A percentile compares a stretch with the other conserved stretches of the same genome.
phyloP scores from a whole-genome alignment of 2,113 vertebrate genomes.

The Phyllopteryx taeniolatus region DNA sequence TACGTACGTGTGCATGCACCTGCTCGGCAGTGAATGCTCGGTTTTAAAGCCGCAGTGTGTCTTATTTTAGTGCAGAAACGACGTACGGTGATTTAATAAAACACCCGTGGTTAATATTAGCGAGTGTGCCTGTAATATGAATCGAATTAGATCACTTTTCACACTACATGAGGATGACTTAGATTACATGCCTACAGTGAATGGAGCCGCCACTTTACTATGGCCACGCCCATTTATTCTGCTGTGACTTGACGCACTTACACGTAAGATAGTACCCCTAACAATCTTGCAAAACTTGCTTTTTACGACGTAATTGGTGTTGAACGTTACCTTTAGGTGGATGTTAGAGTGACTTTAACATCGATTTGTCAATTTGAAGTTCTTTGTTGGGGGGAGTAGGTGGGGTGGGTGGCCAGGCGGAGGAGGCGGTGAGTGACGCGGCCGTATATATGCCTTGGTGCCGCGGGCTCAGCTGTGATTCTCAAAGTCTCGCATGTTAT shows the following conservation, averaged over 20 bases:
- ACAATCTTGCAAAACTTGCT: neutral
- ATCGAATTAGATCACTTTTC: neutral
- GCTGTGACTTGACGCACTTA: neutral
- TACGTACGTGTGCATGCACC: neutral
- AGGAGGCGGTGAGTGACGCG: constrained; percentile 29
- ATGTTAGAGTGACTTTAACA: neutral
- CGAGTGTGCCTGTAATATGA: neutral
- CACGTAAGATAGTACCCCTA: neutral
- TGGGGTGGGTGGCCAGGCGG: constrained; percentile 50
- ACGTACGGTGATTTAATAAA: neutral
- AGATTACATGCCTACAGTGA: constrained; percentile 34
- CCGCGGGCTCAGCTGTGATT: constrained; percentile 55
- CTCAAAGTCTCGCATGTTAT: constrained; percentile 30
- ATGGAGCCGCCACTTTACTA: constrained; percentile 49
- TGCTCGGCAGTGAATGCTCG: neutral
- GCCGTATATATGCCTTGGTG: constrained; percentile 29
- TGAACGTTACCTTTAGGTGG: too few species aligned
- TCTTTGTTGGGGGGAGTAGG: neutral
- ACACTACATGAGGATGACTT: constrained; percentile 33
- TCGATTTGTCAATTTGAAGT: neutral
- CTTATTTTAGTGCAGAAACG: neutral
- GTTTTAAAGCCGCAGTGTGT: neutral
- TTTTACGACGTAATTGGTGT: neutral
- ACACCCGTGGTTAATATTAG: neutral
- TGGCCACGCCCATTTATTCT: constrained; percentile 53